phyloP scores from a whole-genome alignment of 2,797 vertebrate species.

The Cottoperca gobio region DNA sequence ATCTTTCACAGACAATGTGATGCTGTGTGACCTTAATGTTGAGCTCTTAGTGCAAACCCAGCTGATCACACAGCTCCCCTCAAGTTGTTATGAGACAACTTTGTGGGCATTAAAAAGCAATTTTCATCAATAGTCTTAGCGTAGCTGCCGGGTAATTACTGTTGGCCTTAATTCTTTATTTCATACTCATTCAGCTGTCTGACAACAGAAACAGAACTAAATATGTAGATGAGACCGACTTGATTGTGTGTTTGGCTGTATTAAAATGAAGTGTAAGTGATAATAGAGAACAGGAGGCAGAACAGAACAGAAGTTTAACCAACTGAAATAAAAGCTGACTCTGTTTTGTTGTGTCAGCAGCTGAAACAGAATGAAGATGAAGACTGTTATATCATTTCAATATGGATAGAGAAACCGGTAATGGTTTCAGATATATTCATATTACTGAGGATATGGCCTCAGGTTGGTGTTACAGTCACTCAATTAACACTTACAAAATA shows the following conservation, averaged over 20 bases:
- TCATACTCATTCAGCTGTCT: not conserved
- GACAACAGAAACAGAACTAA: not conserved
- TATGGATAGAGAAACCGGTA: not conserved
- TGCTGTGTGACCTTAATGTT: not conserved
- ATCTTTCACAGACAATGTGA: not conserved
- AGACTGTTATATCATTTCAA: not conserved
- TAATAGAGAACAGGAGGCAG: not conserved
- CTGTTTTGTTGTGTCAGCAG: not conserved
- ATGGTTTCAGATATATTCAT: not conserved
- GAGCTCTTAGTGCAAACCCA: not conserved
- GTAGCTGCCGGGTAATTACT: not conserved
- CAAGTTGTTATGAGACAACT: too few species aligned
- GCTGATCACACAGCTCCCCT: too few species aligned
- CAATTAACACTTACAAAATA: constrained; percentile 58
- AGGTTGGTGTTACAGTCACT: constrained; percentile 28
- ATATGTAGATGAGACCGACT: not conserved
- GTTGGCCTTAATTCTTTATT: not conserved
- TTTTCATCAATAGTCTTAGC: not conserved
- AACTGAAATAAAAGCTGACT: not conserved
- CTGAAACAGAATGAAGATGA: not conserved
- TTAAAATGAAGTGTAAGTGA: not conserved
- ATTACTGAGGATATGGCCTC: constrained; percentile 10
- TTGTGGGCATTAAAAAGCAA: not conserved
- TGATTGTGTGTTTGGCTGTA: not conserved
- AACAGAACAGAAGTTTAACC: not conserved